These are phyloP conservation scores for Parasteatoda tepidariorum DNA, from an alignment of 1,140 invertebrate species.

Conservation along the genomic window DNA sequence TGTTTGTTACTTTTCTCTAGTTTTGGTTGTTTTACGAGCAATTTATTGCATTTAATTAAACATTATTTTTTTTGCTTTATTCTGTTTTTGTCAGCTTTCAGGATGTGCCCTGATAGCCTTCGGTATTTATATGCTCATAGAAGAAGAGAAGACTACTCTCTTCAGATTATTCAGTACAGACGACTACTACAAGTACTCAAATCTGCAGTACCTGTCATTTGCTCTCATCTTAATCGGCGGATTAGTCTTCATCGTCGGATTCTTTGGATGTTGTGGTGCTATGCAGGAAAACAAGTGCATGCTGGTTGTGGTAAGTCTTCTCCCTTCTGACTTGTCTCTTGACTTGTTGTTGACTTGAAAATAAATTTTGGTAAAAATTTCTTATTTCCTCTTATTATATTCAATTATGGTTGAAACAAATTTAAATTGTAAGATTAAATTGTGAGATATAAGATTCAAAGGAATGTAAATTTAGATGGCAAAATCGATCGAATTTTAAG, in stretches of 20 bases:
- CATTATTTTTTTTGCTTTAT: no score
- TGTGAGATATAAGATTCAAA: no score
- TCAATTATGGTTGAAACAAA: no score
- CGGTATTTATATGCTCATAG: conserved; percentile 71
- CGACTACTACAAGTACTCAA: conserved; percentile 64
- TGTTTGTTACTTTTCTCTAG: no score
- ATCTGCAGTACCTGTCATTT: conserved; percentile 70
- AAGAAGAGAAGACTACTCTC: conserved; percentile 70
- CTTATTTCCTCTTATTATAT: no score
- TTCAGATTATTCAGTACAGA: conserved; percentile 70
- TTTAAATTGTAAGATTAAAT: no score
- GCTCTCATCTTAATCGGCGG: conserved; percentile 70
- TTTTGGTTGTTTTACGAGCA: no score
- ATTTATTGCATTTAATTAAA: no score
- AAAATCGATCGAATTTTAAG: no score
- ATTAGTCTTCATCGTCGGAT: conserved; percentile 71
- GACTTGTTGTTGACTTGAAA: no score
- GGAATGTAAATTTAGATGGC: no score
- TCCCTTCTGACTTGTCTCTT: background rate
- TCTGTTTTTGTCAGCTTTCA: conserved; percentile 71
- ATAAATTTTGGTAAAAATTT: no score
- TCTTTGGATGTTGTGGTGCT: conserved; percentile 72
- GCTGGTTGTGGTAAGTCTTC: conserved; percentile 70
- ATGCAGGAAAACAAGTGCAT: conserved; percentile 71
- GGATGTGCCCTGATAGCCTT: conserved; percentile 71